Base-by-base conservation (phyloP, 35 echinoderm and acorn worm species). In the Heliocidaris tuberculata region DNA sequence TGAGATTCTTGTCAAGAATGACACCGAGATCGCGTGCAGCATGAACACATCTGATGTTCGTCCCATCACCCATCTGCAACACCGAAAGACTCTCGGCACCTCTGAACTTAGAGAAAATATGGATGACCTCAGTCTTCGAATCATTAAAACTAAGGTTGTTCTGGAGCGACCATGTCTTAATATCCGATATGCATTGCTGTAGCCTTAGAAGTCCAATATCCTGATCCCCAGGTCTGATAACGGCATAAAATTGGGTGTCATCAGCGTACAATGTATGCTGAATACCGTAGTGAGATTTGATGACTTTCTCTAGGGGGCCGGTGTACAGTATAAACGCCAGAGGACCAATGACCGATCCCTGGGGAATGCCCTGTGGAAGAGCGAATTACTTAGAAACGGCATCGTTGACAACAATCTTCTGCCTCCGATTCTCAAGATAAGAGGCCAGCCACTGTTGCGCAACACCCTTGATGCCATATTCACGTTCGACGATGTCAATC, bases 141-240 rank as follows among this genome's bases (percentile, higher is more conserved):
- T 93, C 95, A 94, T 96, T 96, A 15, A 96, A 15, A n/a, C 86
- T 96, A 4, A 94, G 85, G 21, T 50, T 86, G 59, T 96, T 96
- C 32, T 87, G 15, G 6, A 78, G 15, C 48, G 60, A 86, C 95
- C 95, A 96, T 2, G 17, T 2, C 16, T 86, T 24, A 52, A 96
- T 47, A 48, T 94, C 85, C 7, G 24, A 8, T 56, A 19, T 9
- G 13, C 93, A 86, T 24, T 92, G 88, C 7, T 24, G 48, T 30
- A 94, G 92, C 13, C 86, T 94, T 24, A 61, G 32, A 49, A 47
- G 47, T 56, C 56, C 56, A 52, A 50, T 56, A 54, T 32, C 17
- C 31, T 30, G 24, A 9, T 30, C 85, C 24, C 16, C 85, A 86
- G 85, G 27, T 86, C 85, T 86, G 27, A 86, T 86, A 24, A 86